Conservation (phyloP, 1,140 invertebrate species). For the Notospermus geniculatus region DNA sequence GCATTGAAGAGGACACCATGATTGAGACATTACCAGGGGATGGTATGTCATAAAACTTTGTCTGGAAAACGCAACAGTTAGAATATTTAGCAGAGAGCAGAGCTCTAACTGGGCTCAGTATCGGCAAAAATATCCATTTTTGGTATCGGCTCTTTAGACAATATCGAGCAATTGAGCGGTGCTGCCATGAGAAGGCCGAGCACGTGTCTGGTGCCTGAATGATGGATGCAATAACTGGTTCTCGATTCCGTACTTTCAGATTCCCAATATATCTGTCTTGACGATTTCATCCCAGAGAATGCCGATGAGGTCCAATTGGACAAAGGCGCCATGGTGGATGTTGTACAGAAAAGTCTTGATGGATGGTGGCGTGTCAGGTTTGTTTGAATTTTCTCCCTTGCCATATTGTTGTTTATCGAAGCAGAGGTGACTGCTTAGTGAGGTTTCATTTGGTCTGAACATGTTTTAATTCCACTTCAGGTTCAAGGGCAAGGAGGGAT, state of each 20-base stretch:
- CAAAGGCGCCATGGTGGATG: conserved; percentile 38
- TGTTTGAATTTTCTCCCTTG: no score
- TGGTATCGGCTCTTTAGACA: no score
- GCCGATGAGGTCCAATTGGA: conserved; percentile 40
- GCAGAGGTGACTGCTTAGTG: no score
- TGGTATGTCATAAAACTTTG: conserved; percentile 26
- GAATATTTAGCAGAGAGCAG: no score
- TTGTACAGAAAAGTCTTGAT: conserved; percentile 48
- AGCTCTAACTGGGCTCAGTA: no score
- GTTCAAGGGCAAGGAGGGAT: conserved; percentile 35
- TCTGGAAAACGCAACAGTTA: no score
- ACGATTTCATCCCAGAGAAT: conserved; percentile 27
- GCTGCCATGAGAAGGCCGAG: background rate
- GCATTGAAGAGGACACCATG: conserved; percentile 24
- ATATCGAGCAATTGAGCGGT: conserved; percentile 2
- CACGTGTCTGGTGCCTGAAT: background rate
- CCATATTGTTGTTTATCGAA: no score
- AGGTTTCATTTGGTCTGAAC: no score
- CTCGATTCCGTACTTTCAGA: conserved; percentile 25
- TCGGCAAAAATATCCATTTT: no score
- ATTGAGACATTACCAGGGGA: conserved; percentile 26
- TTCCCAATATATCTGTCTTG: conserved; percentile 41
- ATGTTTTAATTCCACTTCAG: conserved; percentile 28
- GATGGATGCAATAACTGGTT: background rate
- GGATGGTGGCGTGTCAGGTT: conserved; percentile 51